Base-by-base conservation (phyloP, 2,888 invertebrate genomes). In the Lysandra bellargus region DNA sequence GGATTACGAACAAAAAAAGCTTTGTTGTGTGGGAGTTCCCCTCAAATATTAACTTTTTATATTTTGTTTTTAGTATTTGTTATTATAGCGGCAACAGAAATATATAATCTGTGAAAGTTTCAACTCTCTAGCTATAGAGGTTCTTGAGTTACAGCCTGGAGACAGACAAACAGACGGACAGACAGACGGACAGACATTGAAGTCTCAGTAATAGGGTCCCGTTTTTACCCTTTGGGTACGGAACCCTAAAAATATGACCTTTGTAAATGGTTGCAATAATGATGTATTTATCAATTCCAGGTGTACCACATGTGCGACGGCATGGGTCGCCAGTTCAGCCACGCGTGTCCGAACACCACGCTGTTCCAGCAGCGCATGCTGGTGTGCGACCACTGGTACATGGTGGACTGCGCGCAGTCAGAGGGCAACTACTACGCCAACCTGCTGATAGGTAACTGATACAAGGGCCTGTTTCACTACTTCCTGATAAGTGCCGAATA, bases 221-320 rank as follows among this genome's bases (percentile, higher is more conserved):
- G 23, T 23, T 23, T 23, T 23, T 23, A 23, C 23, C 23, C 23
- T 23, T 23, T 23, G 23, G 23, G 23, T 23, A 23, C 23, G 23
- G 23, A 23, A 23, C 23, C 0, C 23, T 23, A 23, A 23, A 23
- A 23, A 57, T 57, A 49, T 6, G 44, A 40, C 40, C 40, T 40
- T 5, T 40, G 40, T 40, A 40, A 37, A 37, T 37, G 37, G 37
- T 5, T 5, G 40, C 40, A 40, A 40, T 40, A 40, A 5, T 5
- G 40, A 40, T 40, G 40, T 40, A 40, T 40, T 40, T 40, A 40
- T 40, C 5, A 40, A 44, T 83, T 88, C 57, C 90, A 97, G 97
- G 95, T 97, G 82, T 97, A 97, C 90, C 97, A 97, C 92, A 97
- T 97, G 97, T 97, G 97, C 88, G 97, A 97, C 86, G 97, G 96